These are phyloP conservation scores for Dimorphilus gyrociliatus DNA, from an alignment of 2,888 invertebrate species.

Conservation along the genomic window DNA sequence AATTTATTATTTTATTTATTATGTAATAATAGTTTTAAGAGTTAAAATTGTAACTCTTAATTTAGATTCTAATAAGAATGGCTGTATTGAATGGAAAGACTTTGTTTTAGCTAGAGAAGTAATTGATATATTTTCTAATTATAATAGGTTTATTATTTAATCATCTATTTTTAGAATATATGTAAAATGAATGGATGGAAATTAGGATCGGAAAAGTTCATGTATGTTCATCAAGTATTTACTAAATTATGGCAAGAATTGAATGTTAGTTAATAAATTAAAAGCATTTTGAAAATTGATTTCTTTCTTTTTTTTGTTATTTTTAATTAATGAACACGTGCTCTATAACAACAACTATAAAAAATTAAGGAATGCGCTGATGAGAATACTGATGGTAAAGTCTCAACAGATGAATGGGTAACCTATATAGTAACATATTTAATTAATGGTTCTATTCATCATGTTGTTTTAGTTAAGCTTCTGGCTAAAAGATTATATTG, in stretches of 20 bases:
- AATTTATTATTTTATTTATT: too few relatives aligned
- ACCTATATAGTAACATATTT: constrained; percentile 2
- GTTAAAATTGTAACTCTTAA: too few relatives aligned
- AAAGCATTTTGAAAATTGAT: too few relatives aligned
- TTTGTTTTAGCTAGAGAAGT: constrained; percentile 35
- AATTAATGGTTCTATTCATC: background rate
- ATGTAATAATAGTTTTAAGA: too few relatives aligned
- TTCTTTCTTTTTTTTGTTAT: too few relatives aligned
- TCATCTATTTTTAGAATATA: constrained; percentile 17
- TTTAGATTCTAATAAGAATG: constrained; percentile 35
- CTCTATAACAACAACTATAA: too few relatives aligned
- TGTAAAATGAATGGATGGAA: constrained; percentile 33
- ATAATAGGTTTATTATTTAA: background rate
- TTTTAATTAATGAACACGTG: too few relatives aligned
- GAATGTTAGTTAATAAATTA: too few relatives aligned
- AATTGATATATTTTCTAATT: too few relatives aligned
- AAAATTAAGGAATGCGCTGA: constrained; percentile 27
- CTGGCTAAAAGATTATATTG: too few relatives aligned
- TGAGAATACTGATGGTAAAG: constrained; percentile 22
- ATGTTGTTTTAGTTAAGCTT: too few relatives aligned
- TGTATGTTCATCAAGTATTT: constrained; percentile 22
- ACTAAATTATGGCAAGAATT: constrained; percentile 25
- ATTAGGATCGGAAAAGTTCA: constrained; percentile 15
- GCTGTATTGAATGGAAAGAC: constrained; percentile 36
- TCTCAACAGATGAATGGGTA: constrained; percentile 32